A percentile compares a stretch with the other conserved stretches of the same genome.
Conservation (phyloP, 2,888 invertebrate genomes). For the Nomada ruficornis region DNA sequence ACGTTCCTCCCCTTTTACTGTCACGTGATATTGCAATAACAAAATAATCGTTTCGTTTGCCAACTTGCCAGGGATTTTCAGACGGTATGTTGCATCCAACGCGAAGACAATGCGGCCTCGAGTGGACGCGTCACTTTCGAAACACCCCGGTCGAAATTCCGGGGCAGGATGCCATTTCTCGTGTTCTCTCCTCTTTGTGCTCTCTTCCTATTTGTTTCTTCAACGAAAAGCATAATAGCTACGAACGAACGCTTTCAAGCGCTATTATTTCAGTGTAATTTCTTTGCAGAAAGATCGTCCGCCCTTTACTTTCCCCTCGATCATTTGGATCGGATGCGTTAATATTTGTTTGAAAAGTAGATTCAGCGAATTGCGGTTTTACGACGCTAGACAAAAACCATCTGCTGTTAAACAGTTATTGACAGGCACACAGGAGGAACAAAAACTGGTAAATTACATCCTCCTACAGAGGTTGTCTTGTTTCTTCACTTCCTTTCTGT, state of each 20-base stretch:
- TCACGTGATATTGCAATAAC: conserved; percentile 38
- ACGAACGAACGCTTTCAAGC: background rate
- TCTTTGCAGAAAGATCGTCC: too few relatives aligned
- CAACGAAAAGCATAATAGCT: background rate
- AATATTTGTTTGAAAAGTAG: background rate
- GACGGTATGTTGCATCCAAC: conserved; percentile 34
- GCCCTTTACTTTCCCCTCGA: too few relatives aligned
- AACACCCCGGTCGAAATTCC: conserved; percentile 39
- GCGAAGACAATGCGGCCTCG: conserved; percentile 52
- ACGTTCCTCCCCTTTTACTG: conserved; percentile 10
- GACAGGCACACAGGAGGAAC: conserved; percentile 35
- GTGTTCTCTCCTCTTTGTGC: background rate
- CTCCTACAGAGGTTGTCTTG: conserved; percentile 16
- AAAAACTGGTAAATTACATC: conserved; percentile 50
- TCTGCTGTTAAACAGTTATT: conserved; percentile 32
- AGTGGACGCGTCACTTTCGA: conserved; percentile 40
- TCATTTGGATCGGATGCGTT: too few relatives aligned
- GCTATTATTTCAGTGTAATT: too few relatives aligned
- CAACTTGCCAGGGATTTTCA: conserved; percentile 56
- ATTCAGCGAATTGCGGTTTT: background rate
- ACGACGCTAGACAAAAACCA: conserved; percentile 21
- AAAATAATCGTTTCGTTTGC: conserved; percentile 39
- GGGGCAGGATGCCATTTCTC: conserved; percentile 49
- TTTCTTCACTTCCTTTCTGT: background rate
- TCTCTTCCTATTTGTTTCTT: background rate